A percentile compares a stretch with the other conserved stretches of the same genome.
Conservation (phyloP, 2,797 vertebrate genomes). For the Sebastiscus albofasciatus region DNA sequence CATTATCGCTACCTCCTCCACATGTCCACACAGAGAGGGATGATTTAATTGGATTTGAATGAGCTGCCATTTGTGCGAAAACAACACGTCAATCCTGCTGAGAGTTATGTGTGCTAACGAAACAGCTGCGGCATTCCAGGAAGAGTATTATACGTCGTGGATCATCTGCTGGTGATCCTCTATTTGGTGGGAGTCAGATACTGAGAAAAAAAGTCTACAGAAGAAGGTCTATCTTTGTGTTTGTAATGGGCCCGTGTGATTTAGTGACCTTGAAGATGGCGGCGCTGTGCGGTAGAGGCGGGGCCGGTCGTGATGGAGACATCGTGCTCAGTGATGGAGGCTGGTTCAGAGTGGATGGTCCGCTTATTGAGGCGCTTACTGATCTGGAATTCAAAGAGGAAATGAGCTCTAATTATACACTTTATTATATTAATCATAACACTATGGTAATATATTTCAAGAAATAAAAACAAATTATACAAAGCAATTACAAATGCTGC, state of each 20-base stretch:
- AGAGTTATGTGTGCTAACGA: constrained; percentile 9
- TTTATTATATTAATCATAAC: background rate
- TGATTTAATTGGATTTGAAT: constrained; percentile 74
- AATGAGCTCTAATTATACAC: constrained; percentile 5
- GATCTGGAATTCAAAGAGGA: constrained; percentile 81
- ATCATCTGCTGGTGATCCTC: constrained; percentile 10
- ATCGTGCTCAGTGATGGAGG: constrained; percentile 59
- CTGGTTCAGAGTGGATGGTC: constrained; percentile 70
- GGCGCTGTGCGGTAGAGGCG: constrained; percentile 72
- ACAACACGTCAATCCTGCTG: constrained; percentile 52
- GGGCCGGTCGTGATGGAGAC: constrained; percentile 75
- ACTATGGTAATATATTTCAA: constrained; percentile 9
- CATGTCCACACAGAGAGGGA: constrained; percentile 35
- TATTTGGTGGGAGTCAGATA: background rate
- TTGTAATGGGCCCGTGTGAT: background rate
- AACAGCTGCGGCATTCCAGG: constrained; percentile 12
- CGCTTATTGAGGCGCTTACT: constrained; percentile 78
- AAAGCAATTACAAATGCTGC: background rate
- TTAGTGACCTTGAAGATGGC: constrained; percentile 69
- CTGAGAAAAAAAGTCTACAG: background rate
- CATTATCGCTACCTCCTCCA: constrained; percentile 49
- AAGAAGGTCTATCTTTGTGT: background rate
- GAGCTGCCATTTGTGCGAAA: constrained; percentile 67
- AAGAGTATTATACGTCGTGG: background rate
- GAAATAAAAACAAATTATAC: constrained; percentile 22